phyloP scores from a whole-genome alignment of 37 sponge, comb jelly and placozoan species.

The Agelas oroides region DNA sequence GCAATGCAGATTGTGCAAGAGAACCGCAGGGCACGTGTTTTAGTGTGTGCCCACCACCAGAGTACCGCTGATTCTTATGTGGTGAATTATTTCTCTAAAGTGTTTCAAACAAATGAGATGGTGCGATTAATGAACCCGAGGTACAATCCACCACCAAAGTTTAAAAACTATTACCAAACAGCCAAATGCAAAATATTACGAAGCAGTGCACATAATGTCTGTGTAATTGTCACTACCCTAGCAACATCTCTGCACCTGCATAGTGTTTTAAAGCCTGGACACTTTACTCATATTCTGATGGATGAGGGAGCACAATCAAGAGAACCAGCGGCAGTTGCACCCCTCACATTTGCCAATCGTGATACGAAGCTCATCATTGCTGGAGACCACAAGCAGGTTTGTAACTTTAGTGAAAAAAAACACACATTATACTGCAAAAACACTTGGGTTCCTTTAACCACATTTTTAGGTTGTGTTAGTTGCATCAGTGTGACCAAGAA shows the following conservation, averaged over 20 bases:
- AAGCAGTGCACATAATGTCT: not conserved
- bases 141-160: not conserved
- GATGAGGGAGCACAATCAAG: conserved; percentile 83
- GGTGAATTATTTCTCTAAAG: conserved; percentile 42
- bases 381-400: conserved; percentile 78
- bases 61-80: conserved; percentile 61
- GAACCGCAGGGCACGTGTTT: conserved; percentile 18
- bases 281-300: conserved; percentile 82
- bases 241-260: conserved; percentile 20
- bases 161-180: not conserved
- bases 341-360: conserved; percentile 53
- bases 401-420: not conserved
- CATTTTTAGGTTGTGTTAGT: no score
- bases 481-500: no score
- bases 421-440: no score
- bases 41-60: conserved; percentile 79
- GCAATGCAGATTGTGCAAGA: conserved; percentile 9
- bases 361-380: conserved; percentile 80
- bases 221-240: conserved; percentile 66
- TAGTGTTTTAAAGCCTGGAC: not conserved
- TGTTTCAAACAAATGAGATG: not conserved
- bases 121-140: not conserved
- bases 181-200: not conserved
- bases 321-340: conserved; percentile 76
- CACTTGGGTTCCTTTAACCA: no score